phyloP scores from a whole-genome alignment of 2,888 invertebrate species.

The Agriopis marginaria region DNA sequence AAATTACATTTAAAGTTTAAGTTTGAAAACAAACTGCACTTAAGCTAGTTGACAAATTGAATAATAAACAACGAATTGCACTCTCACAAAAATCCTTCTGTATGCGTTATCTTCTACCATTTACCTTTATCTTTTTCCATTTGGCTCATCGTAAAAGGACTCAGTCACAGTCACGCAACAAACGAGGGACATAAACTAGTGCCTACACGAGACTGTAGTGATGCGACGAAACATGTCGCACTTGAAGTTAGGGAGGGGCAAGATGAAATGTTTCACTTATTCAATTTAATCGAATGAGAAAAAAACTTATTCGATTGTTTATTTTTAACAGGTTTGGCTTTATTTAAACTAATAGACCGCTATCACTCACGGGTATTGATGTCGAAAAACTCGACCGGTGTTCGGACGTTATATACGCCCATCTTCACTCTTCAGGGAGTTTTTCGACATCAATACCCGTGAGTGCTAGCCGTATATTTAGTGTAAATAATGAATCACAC shows the following conservation, averaged over 20 bases:
- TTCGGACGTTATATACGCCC: no score
- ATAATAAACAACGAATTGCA: conserved; percentile 20
- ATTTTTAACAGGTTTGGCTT: no score
- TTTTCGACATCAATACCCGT: no score
- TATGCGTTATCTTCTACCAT: conserved; percentile 24
- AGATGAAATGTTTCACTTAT: not conserved
- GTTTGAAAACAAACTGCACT: no score
- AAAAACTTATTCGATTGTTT: no score
- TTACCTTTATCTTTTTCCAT: conserved; percentile 34
- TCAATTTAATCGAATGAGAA: not conserved
- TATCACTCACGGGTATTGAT: no score
- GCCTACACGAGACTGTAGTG: conserved; percentile 37
- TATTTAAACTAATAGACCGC: no score
- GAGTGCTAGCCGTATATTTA: no score
- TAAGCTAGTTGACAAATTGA: conserved; percentile 10
- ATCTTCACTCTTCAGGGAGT: no score
- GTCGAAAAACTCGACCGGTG: no score
- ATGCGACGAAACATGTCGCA: conserved; percentile 39
- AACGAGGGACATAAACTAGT: conserved; percentile 35
- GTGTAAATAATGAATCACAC: no score
- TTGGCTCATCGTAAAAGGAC: conserved; percentile 36
- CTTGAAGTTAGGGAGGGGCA: conserved; percentile 19
- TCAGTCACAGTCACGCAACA: conserved; percentile 44
- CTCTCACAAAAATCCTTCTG: conserved; percentile 5
- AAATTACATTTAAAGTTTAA: not conserved